Evolutionary conservation across 1,140 invertebrate species (phyloP).

Genomic region (Babylonia areolata): DNA sequence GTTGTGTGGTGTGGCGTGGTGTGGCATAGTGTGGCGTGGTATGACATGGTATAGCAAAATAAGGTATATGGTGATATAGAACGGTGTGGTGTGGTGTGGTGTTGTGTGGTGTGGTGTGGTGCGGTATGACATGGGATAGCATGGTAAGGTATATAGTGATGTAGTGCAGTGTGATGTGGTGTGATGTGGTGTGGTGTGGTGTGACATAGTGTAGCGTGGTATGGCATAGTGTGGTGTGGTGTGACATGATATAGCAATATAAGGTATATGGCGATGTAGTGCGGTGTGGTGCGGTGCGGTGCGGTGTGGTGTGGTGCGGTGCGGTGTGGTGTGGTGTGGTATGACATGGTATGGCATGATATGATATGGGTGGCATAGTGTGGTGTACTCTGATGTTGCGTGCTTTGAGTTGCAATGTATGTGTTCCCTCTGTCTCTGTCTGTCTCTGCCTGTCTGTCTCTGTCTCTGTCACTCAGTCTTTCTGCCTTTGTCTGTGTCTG

Average conservation of each 20-base stretch:
- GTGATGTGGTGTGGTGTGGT: slow-evolving; percentile 29
- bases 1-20: too few relatives aligned
- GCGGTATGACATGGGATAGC: neutral
- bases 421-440: too few relatives aligned
- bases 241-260: slow-evolving; percentile 40
- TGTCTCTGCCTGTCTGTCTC: too few relatives aligned
- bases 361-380: slow-evolving; percentile 48
- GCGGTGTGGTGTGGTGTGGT: slow-evolving; percentile 33
- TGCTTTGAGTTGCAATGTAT: too few relatives aligned
- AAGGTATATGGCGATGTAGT: slow-evolving; percentile 56
- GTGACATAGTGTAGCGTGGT: slow-evolving; percentile 29
- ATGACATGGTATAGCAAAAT: neutral
- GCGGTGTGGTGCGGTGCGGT: slow-evolving; percentile 36
- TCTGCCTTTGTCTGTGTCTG: too few relatives aligned
- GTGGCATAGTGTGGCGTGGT: neutral
- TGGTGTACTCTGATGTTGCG: slow-evolving; percentile 54
- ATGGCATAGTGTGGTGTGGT: slow-evolving; percentile 23
- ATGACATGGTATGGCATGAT: too few relatives aligned
- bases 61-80: neutral
- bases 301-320: slow-evolving; percentile 37
- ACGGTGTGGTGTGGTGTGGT: neutral
- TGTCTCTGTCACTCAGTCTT: too few relatives aligned
- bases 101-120: too few relatives aligned
- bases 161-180: neutral
- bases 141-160: slow-evolving; percentile 15